Evolutionary conservation across 2,797 vertebrate species (phyloP).

Genomic region (Neoniphon sammara): DNA sequence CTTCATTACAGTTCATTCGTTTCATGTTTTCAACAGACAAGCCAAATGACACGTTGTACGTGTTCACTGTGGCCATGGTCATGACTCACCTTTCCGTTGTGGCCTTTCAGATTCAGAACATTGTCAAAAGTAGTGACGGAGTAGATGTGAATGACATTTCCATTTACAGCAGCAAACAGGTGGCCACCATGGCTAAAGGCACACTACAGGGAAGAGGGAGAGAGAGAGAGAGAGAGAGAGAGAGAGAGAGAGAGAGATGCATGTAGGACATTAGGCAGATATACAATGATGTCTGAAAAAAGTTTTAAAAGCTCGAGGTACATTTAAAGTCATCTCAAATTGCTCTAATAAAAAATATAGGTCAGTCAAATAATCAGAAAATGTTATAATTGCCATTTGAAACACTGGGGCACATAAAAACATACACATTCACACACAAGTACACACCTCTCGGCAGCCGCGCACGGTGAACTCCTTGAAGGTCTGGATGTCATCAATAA

Average conservation of each 20-base stretch:
- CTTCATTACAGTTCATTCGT: no score
- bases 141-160: slow-evolving; percentile 93
- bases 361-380: no score
- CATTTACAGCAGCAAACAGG: slow-evolving; percentile 92
- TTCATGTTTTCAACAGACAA: no score
- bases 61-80: background rate
- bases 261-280: background rate
- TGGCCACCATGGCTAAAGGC: slow-evolving; percentile 93
- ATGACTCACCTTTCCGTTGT: slow-evolving; percentile 90
- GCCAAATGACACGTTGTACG: no score
- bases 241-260: background rate
- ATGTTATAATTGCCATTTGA: no score
- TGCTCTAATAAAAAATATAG: no score
- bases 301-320: no score
- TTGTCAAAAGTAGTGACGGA: slow-evolving; percentile 91
- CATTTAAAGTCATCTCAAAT: no score
- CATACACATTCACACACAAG: background rate
- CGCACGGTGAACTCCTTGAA: slow-evolving; percentile 91
- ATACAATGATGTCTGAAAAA: no score
- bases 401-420: background rate
- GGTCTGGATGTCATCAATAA: slow-evolving; percentile 89
- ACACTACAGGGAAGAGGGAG: slow-evolving; percentile 80
- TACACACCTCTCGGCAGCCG: slow-evolving; percentile 90
- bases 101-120: slow-evolving; percentile 92
- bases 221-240: background rate